Conservation (phyloP, 2,113 vertebrate species). For the Cyprinodon brontotheroides region DNA sequence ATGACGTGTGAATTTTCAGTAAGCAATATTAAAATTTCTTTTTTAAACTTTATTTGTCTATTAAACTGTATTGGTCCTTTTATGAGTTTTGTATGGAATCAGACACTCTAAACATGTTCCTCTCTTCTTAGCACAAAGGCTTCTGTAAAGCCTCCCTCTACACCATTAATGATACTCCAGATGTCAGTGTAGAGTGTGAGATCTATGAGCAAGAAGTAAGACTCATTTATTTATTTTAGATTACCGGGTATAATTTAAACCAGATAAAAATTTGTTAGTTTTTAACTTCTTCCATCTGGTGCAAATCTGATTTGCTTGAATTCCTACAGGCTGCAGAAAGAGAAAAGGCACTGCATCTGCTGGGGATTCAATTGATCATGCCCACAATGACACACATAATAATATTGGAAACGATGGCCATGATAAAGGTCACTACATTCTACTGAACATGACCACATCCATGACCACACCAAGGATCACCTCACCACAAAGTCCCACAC, state of each 20-base stretch:
- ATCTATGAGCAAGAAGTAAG: slow-evolving; percentile 79
- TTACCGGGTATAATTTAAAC: background rate
- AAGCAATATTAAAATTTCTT: slow-evolving; percentile 40
- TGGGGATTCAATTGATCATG: slow-evolving; percentile 68
- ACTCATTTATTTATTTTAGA: background rate
- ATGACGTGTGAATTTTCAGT: slow-evolving; percentile 80
- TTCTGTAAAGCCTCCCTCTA: slow-evolving; percentile 65
- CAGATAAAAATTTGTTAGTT: background rate
- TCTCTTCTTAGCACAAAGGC: slow-evolving; percentile 76
- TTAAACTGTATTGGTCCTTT: background rate
- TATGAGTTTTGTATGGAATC: background rate
- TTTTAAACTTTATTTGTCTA: background rate
- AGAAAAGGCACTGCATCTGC: slow-evolving; percentile 71
- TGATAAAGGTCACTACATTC: background rate
- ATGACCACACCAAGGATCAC: slow-evolving; percentile 67
- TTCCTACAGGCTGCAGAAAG: slow-evolving; percentile 63
- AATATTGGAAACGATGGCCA: slow-evolving; percentile 48
- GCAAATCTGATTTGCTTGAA: background rate
- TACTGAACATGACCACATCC: slow-evolving; percentile 54
- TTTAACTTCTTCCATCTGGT: background rate
- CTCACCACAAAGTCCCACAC: slow-evolving; percentile 18
- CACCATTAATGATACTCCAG: rapidly evolving
- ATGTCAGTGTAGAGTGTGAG: slow-evolving; percentile 53
- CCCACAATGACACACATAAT: slow-evolving; percentile 50
- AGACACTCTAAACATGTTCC: background rate